Percentiles rank a stretch among this genome's conserved stretches.
These are phyloP conservation scores for Caenorhabditis wallacei DNA, from an alignment of 2,888 invertebrate species.

Conservation along the genomic window DNA sequence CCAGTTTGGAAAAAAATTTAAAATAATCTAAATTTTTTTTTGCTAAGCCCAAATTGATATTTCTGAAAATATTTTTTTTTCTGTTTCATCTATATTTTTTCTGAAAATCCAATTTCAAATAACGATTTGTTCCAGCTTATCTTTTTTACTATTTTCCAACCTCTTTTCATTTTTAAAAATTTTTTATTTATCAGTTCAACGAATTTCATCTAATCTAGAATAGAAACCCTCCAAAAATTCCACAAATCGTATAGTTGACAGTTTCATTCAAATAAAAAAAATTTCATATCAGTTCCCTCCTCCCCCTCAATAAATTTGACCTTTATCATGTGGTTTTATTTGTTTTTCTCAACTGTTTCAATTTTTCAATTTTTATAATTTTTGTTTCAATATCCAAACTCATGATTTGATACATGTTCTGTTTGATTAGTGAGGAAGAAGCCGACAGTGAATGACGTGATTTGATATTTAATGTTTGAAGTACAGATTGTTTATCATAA, in stretches of 20 bases:
- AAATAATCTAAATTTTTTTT: no score
- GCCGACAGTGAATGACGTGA: constrained; percentile 31
- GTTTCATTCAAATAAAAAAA: not conserved
- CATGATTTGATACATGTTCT: constrained; percentile 17
- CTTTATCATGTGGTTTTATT: not conserved
- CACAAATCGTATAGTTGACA: constrained; percentile 15
- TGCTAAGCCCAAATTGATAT: no score
- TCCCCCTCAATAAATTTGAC: not conserved
- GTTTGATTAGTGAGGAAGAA: constrained; percentile 22
- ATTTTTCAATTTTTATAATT: not conserved
- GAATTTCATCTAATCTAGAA: no score
- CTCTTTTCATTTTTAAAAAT: no score
- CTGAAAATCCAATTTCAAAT: no score
- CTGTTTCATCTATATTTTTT: no score
- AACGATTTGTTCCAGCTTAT: no score
- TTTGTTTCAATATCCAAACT: constrained; percentile 10
- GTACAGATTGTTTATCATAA: constrained; percentile 1
- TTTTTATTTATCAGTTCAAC: no score
- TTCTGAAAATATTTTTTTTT: no score
- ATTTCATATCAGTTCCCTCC: constrained; percentile 16
- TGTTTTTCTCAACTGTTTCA: not conserved
- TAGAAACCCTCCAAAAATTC: not conserved
- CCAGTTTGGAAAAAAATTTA: no score
- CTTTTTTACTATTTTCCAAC: no score
- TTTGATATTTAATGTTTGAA: constrained; percentile 1